phyloP scores from a whole-genome alignment of 2,113 vertebrate genomes.

The Cricetomys ansorgei region DNA sequence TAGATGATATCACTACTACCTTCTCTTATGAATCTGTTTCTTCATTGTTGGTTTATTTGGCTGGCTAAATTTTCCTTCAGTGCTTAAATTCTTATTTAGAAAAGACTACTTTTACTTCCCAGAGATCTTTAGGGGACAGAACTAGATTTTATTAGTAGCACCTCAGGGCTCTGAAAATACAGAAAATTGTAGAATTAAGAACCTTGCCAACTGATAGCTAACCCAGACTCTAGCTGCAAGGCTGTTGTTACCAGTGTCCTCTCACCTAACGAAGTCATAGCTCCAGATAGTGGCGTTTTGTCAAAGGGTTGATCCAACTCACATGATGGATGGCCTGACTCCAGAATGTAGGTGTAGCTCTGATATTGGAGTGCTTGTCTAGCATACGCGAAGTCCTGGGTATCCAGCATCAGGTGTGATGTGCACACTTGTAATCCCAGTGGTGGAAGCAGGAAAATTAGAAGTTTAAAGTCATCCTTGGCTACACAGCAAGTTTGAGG shows the following conservation, averaged over 20 bases:
- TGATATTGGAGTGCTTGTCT: background rate
- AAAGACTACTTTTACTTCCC: background rate
- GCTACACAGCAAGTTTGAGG: background rate
- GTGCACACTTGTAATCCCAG: background rate
- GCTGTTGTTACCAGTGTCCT: background rate
- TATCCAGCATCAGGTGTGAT: background rate
- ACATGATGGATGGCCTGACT: background rate
- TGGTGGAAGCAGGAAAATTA: background rate
- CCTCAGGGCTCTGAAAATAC: background rate
- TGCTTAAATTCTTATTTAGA: background rate
- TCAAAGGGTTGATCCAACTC: background rate
- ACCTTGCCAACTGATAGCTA: background rate
- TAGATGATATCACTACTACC: background rate
- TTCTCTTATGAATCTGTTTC: conserved; percentile 27
- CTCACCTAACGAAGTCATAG: background rate
- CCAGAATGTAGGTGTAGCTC: background rate
- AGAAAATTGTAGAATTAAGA: conserved; percentile 11
- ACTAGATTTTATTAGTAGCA: background rate
- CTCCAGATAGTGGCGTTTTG: background rate
- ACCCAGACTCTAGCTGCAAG: background rate
- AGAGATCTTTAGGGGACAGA: background rate
- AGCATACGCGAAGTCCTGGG: background rate
- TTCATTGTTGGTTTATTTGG: conserved; percentile 6
- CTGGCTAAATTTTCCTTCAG: conserved; percentile 32
- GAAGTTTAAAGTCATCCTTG: background rate